Evolutionary conservation across 2,113 vertebrate genomes (phyloP).

Genomic region (Aphyosemion australe): DNA sequence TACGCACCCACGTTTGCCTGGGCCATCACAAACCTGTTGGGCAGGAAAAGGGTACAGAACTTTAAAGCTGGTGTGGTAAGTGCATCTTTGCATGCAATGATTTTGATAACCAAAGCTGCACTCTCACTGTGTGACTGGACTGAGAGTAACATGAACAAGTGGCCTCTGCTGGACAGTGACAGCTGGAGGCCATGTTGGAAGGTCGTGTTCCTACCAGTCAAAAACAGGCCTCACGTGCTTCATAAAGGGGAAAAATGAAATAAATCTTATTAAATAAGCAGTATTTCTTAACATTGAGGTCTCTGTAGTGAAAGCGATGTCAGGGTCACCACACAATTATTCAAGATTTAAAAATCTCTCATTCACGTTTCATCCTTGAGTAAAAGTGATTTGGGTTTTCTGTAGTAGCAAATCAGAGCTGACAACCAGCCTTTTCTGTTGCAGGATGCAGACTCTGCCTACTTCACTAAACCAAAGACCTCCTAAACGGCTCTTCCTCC

Average conservation of each 20-base stretch:
- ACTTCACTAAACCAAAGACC: conserved; percentile 79
- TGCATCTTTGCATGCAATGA: not conserved
- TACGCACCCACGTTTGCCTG: conserved; percentile 87
- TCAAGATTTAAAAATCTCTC: conserved; percentile 4
- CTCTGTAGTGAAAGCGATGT: conserved; percentile 2
- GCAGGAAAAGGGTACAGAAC: conserved; percentile 86
- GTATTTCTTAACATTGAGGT: not conserved
- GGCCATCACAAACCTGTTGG: conserved; percentile 79
- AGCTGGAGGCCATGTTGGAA: conserved; percentile 56
- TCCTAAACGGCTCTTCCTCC: conserved; percentile 54
- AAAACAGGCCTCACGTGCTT: conserved; percentile 26
- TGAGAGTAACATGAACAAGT: conserved; percentile 30
- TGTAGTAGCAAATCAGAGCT: not conserved
- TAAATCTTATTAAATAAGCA: not conserved
- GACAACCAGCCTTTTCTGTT: conserved; percentile 26
- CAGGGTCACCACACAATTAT: not conserved
- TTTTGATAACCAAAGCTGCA: too few species aligned
- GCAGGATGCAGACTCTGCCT: conserved; percentile 88
- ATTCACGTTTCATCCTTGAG: conserved; percentile 15
- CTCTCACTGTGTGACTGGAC: not conserved
- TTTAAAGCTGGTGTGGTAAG: conserved; percentile 89
- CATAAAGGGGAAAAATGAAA: not conserved
- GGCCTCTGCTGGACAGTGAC: conserved; percentile 54
- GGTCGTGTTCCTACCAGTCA: conserved; percentile 43
- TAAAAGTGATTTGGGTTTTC: not conserved